phyloP scores from a whole-genome alignment of 2,113 vertebrate genomes.

The Eclectus roratus region DNA sequence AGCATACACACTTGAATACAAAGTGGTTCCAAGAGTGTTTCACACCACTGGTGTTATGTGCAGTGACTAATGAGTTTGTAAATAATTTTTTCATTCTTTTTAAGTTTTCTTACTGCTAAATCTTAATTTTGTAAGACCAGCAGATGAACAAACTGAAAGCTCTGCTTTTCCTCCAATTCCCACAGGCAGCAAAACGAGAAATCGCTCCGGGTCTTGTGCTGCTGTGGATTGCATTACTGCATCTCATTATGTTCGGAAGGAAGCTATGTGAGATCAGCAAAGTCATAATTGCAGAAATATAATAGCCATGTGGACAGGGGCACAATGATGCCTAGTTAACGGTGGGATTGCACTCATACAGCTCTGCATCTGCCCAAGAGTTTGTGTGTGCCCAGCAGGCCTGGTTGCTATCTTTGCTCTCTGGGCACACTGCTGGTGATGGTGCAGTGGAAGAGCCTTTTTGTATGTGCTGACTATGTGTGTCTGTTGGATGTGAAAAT shows the following conservation, averaged over 20 bases:
- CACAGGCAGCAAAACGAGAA: background rate
- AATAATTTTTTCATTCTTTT: background rate
- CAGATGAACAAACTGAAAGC: background rate
- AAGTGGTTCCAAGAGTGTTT: background rate
- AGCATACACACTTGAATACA: background rate
- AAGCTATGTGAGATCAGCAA: background rate
- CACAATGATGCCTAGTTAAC: background rate
- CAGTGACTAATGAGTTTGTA: background rate
- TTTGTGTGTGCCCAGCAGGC: background rate
- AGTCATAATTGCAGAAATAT: background rate
- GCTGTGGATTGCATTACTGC: background rate
- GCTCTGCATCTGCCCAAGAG: background rate
- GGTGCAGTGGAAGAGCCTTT: background rate
- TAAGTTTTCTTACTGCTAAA: background rate
- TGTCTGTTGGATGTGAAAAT: background rate
- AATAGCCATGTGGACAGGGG: background rate
- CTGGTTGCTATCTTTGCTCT: background rate
- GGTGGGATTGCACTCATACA: background rate
- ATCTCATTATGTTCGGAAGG: background rate
- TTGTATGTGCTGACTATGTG: rapidly evolving
- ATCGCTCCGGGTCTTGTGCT: background rate
- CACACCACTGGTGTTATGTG: background rate
- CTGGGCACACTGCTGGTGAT: background rate
- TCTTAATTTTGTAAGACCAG: background rate
- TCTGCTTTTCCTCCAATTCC: background rate